Conservation (phyloP, 2,113 vertebrate genomes). For the Archocentrus centrarchus region DNA sequence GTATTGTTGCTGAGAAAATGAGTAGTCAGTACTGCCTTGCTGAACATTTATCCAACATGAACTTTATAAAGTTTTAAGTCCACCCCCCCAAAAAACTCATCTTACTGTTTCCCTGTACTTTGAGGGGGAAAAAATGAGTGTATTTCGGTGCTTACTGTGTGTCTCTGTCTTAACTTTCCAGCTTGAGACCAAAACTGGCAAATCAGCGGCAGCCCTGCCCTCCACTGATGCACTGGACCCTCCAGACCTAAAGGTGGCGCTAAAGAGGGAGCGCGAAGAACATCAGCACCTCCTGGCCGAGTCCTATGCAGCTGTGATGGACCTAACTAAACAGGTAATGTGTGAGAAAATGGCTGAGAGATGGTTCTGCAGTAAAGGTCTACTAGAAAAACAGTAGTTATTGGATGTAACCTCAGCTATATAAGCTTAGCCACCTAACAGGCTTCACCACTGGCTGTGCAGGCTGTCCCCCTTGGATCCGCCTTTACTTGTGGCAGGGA, state of each 20-base stretch:
- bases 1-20: neutral
- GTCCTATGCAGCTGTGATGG: conserved; percentile 96
- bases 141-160: neutral
- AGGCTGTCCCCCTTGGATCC: neutral
- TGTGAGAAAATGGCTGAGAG: neutral
- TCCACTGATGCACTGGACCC: conserved; percentile 76
- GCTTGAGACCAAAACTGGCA: conserved; percentile 90
- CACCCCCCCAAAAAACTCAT: neutral
- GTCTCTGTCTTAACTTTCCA: conserved; percentile 53
- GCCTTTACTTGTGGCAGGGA: neutral
- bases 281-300: conserved; percentile 96
- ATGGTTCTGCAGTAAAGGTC: neutral
- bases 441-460: neutral
- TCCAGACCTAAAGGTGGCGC: conserved; percentile 88
- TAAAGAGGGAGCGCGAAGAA: conserved; percentile 93
- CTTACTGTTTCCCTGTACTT: neutral
- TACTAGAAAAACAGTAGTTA: neutral
- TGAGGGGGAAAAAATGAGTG: neutral
- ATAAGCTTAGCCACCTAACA: neutral
- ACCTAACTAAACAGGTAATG: conserved; percentile 91
- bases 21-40: neutral
- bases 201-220: conserved; percentile 70
- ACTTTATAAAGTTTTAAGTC: no score
- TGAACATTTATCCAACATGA: no score
- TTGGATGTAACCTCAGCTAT: neutral